Conservation (phyloP, 2,888 invertebrate genomes). For the Timema podura region DNA sequence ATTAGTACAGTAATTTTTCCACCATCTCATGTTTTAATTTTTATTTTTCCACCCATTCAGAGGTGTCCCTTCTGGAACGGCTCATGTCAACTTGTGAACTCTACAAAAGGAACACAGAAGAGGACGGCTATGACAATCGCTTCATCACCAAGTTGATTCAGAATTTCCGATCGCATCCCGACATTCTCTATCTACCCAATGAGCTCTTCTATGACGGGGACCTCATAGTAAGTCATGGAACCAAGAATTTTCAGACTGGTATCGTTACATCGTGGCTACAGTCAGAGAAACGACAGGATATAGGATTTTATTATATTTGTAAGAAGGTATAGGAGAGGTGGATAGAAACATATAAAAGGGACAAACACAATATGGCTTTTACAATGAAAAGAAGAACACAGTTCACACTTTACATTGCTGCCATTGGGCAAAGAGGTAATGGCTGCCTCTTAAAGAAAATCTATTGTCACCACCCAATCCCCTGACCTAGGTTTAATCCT, state of each 20-base stretch:
- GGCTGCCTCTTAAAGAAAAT: too few relatives aligned
- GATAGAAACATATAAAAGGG: too few relatives aligned
- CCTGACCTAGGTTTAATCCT: too few relatives aligned
- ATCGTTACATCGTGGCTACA: background rate
- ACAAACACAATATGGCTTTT: too few relatives aligned
- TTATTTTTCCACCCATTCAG: conserved; percentile 13
- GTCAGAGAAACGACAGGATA: background rate
- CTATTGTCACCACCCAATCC: too few relatives aligned
- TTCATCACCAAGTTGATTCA: conserved; percentile 49
- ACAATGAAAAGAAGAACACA: too few relatives aligned
- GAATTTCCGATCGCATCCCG: conserved; percentile 49
- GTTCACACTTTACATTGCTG: too few relatives aligned
- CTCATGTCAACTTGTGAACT: conserved; percentile 28
- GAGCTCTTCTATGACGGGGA: conserved; percentile 48
- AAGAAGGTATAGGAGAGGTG: too few relatives aligned
- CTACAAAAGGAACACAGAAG: conserved; percentile 22
- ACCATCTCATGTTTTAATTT: too few relatives aligned
- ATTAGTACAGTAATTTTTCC: conserved; percentile 4
- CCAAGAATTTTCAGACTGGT: background rate
- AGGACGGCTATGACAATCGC: conserved; percentile 42
- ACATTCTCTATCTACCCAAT: conserved; percentile 46
- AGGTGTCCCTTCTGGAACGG: conserved; percentile 29
- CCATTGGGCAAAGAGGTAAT: too few relatives aligned
- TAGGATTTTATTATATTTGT: too few relatives aligned
- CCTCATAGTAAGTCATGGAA: conserved; percentile 36